Conservation (phyloP, 2,888 invertebrate genomes). For the Heterodera filipjevi region DNA sequence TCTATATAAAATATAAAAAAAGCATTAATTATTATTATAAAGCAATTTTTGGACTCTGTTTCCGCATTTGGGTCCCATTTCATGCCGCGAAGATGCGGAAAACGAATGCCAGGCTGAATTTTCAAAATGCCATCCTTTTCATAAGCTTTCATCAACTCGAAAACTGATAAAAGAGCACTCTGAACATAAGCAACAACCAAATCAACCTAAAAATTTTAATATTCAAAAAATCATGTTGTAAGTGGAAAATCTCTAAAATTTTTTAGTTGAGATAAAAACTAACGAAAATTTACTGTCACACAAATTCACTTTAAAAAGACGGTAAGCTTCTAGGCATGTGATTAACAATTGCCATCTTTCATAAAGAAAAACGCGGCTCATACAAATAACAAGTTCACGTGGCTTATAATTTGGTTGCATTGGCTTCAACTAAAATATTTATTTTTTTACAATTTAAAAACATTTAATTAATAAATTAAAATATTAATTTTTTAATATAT, state of each 20-base stretch:
- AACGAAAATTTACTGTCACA: no score
- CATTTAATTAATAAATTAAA: background rate
- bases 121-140: conserved; percentile 42
- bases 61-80: conserved; percentile 46
- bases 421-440: conserved; percentile 37
- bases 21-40: background rate
- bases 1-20: background rate
- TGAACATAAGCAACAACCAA: conserved; percentile 44
- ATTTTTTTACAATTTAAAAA: no score
- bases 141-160: conserved; percentile 38
- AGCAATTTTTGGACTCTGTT: conserved; percentile 35
- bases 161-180: conserved; percentile 36
- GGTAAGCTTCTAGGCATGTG: conserved; percentile 43
- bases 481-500: background rate
- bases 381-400: conserved; percentile 43
- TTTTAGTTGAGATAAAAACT: no score
- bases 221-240: background rate
- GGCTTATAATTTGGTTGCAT: conserved; percentile 24
- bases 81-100: conserved; percentile 28
- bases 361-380: conserved; percentile 47
- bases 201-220: conserved; percentile 32
- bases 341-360: conserved; percentile 48
- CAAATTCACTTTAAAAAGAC: conserved; percentile 23
- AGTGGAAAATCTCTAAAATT: background rate
- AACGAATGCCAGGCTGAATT: conserved; percentile 38